Conservation (phyloP, 2,888 invertebrate genomes). For the Cephonodes hylas region DNA sequence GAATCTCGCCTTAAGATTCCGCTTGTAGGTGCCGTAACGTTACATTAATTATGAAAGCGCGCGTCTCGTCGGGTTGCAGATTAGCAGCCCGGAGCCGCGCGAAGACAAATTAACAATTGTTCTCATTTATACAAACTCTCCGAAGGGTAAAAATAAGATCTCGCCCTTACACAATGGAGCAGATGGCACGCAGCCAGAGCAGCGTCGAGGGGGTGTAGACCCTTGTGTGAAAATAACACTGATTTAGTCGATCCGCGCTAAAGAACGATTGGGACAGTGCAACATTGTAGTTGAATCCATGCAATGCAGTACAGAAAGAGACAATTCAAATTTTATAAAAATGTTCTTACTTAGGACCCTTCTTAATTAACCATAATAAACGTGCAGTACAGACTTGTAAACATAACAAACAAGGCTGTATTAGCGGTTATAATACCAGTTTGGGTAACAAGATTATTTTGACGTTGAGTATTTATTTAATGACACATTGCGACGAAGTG, state of each 20-base stretch:
- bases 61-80: neutral
- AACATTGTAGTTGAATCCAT: no score
- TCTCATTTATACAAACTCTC: conserved; percentile 3
- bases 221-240: neutral
- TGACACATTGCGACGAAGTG: neutral
- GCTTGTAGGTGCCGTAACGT: no score
- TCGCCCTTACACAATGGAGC: neutral
- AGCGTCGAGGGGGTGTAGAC: neutral
- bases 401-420: no score
- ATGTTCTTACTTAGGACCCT: no score
- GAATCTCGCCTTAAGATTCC: no score
- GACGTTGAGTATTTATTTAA: neutral
- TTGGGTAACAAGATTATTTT: neutral
- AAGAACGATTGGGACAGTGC: neutral
- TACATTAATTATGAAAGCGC: neutral
- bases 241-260: neutral
- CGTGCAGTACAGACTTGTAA: no score
- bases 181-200: neutral
- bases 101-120: conserved; percentile 12
- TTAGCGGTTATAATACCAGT: no score
- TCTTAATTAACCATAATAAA: no score
- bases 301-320: no score
- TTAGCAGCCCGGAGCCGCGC: neutral
- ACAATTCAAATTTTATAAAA: no score
- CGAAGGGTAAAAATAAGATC: conserved; percentile 11